phyloP scores from a whole-genome alignment of 2,797 vertebrate genomes.

The Chromis chromis region DNA sequence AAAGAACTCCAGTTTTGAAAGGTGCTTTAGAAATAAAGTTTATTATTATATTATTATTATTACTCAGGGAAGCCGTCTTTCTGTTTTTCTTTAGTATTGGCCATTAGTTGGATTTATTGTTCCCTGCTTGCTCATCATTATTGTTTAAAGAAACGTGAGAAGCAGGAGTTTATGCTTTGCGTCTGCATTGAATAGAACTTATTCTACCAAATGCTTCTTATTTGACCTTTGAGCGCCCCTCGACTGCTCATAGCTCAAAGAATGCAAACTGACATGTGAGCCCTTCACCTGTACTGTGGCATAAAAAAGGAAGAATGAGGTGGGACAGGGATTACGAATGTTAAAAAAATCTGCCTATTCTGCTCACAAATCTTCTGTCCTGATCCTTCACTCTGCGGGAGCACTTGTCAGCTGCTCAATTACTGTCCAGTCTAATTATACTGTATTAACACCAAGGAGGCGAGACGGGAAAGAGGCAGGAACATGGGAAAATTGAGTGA shows the following conservation, averaged over 20 bases:
- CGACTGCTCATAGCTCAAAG: too few species aligned
- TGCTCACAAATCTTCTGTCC: slow-evolving; percentile 17
- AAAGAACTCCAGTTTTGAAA: too few species aligned
- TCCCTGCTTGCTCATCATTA: neutral
- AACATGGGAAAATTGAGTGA: slow-evolving; percentile 20
- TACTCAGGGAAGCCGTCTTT: neutral
- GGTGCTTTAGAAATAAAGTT: too few species aligned
- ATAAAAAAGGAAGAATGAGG: neutral
- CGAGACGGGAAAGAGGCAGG: slow-evolving; percentile 10
- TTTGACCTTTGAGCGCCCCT: neutral
- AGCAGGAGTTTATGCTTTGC: neutral
- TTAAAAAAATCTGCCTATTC: neutral
- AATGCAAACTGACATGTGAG: neutral
- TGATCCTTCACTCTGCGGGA: slow-evolving; percentile 30
- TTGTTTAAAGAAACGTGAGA: neutral
- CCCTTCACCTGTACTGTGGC: neutral
- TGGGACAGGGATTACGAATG: neutral
- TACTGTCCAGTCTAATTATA: slow-evolving; percentile 70
- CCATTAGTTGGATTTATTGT: neutral
- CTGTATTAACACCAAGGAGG: slow-evolving; percentile 42
- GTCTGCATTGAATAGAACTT: neutral
- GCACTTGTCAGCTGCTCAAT: slow-evolving; percentile 62
- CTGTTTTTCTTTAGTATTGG: neutral
- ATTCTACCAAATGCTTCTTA: neutral
- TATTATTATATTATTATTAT: too few species aligned